A percentile compares a stretch with the other conserved stretches of the same genome.
Evolutionary conservation across 2,888 invertebrate genomes (phyloP).

Genomic region (Meiosimyza platycephala): DNA sequence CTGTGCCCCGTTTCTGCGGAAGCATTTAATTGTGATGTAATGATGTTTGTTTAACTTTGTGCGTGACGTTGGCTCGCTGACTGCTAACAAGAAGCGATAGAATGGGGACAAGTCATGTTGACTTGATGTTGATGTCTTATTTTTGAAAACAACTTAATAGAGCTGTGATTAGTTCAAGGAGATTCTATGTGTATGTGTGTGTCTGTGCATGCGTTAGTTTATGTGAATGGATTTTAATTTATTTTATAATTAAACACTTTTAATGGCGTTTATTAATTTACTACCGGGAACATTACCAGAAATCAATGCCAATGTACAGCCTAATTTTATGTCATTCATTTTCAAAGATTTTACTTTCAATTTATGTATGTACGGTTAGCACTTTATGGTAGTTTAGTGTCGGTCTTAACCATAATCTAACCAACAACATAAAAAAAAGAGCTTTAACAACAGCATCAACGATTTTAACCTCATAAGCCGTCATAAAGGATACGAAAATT

Average conservation of each 20-base stretch:
- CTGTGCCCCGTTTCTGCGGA: neutral
- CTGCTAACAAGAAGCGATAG: neutral
- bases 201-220: neutral
- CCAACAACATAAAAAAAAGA: no score
- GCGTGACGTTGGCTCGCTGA: slow-evolving; percentile 38
- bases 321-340: no score
- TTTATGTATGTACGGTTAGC: no score
- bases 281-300: neutral
- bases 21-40: slow-evolving; percentile 44
- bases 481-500: slow-evolving; percentile 25
- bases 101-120: neutral
- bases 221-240: slow-evolving; percentile 6
- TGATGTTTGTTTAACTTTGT: slow-evolving; percentile 51
- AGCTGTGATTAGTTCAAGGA: slow-evolving; percentile 46
- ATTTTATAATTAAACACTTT: slow-evolving; percentile 13
- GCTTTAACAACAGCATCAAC: neutral
- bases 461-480: no score
- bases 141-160: slow-evolving; percentile 45
- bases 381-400: no score
- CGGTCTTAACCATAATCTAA: no score
- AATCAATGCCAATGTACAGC: no score
- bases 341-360: no score
- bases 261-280: slow-evolving; percentile 7
- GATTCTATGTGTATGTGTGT: neutral
- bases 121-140: slow-evolving; percentile 30